phyloP scores from a whole-genome alignment of 2,888 invertebrate genomes.

The Atrina japonica region DNA sequence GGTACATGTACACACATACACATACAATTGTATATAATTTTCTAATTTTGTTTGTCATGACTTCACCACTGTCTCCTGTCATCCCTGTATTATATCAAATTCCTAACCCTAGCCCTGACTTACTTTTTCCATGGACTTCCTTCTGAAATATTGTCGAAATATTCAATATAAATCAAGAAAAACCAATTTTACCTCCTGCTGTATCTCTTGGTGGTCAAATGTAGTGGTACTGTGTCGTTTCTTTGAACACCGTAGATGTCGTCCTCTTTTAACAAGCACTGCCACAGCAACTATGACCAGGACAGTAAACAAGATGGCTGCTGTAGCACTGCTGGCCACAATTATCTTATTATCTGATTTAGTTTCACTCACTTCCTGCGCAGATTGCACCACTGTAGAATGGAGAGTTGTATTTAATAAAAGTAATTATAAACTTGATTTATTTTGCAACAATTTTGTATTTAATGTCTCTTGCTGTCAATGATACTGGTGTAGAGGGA shows the following conservation, averaged over 20 bases:
- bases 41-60: no score
- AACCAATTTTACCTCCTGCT: slow-evolving; percentile 34
- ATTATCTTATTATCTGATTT: slow-evolving; percentile 17
- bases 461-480: no score
- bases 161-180: no score
- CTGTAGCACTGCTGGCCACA: slow-evolving; percentile 28
- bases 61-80: no score
- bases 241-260: slow-evolving; percentile 19
- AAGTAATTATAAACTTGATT: background rate
- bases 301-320: slow-evolving; percentile 20
- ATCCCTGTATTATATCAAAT: no score
- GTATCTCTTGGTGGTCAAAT: background rate
- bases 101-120: no score
- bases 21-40: no score
- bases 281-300: slow-evolving; percentile 18
- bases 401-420: background rate
- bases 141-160: no score
- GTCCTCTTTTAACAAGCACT: slow-evolving; percentile 20
- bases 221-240: slow-evolving; percentile 5
- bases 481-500: no score
- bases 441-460: background rate
- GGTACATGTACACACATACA: no score
- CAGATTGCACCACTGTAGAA: background rate
- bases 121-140: no score
- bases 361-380: background rate